phyloP scores from a whole-genome alignment of 2,888 invertebrate species.

The Leptarthrus brevirostris region DNA sequence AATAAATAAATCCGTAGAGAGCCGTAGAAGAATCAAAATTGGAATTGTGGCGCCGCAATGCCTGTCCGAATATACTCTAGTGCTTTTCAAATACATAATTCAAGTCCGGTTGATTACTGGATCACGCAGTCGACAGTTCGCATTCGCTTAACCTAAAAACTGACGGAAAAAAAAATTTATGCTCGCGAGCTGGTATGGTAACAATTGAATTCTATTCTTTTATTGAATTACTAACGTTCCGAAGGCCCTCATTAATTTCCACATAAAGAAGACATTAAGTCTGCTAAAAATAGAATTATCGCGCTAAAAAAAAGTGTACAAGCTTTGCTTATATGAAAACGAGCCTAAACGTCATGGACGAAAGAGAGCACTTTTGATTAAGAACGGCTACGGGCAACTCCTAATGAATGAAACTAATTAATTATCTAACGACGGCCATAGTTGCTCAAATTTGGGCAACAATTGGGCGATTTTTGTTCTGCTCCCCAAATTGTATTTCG shows the following conservation, averaged over 20 bases:
- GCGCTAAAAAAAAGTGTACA: not conserved
- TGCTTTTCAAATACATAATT: not conserved
- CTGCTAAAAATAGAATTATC: not conserved
- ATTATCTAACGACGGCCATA: slow-evolving; percentile 29
- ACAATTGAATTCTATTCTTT: slow-evolving; percentile 21
- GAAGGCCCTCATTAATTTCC: slow-evolving; percentile 34
- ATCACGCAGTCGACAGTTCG: slow-evolving; percentile 9
- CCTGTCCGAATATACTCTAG: not conserved
- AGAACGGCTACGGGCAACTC: not conserved
- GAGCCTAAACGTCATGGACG: slow-evolving; percentile 8
- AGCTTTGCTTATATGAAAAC: not conserved
- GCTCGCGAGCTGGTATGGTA: not conserved
- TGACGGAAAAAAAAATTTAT: not conserved
- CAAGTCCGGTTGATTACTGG: not conserved
- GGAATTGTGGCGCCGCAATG: slow-evolving; percentile 20
- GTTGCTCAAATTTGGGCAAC: slow-evolving; percentile 41
- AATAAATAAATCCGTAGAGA: slow-evolving; percentile 8
- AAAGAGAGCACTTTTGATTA: not conserved
- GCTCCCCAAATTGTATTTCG: not conserved
- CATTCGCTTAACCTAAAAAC: slow-evolving; percentile 24
- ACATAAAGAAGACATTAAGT: slow-evolving; percentile 17
- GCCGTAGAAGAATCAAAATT: slow-evolving; percentile 12
- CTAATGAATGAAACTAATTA: slow-evolving; percentile 41
- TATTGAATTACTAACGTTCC: slow-evolving; percentile 35
- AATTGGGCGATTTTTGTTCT: slow-evolving; percentile 1